A percentile compares a stretch with the other conserved stretches of the same genome.
These are phyloP conservation scores for Himalopsyche tibetana DNA, from an alignment of 2,888 invertebrate genomes.

Conservation along the genomic window DNA sequence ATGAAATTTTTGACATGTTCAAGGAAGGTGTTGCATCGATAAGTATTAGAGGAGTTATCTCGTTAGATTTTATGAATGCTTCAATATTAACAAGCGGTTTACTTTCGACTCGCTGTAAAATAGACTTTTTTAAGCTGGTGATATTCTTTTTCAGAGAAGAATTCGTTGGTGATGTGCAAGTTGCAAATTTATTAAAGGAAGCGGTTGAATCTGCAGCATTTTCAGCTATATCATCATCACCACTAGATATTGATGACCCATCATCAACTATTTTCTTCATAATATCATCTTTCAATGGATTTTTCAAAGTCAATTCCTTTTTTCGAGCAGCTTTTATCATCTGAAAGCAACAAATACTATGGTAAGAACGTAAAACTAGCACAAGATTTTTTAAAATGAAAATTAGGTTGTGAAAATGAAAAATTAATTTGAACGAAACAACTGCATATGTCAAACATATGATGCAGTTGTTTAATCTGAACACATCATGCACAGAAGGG, in stretches of 20 bases:
- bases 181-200: background rate
- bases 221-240: background rate
- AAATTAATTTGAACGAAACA: too few species aligned
- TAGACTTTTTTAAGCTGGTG: constrained; percentile 9
- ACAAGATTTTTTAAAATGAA: too few species aligned
- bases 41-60: background rate
- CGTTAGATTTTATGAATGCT: background rate
- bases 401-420: too few species aligned
- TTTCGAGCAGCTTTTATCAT: constrained; percentile 7
- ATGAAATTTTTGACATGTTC: background rate
- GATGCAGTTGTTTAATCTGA: too few species aligned
- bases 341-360: background rate
- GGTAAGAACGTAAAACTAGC: too few species aligned
- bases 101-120: constrained; percentile 24
- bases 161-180: background rate
- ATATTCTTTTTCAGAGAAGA: background rate
- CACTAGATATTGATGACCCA: background rate
- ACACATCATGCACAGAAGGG: too few species aligned
- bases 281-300: background rate
- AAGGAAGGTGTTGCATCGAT: background rate
- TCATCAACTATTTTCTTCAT: background rate
- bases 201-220: background rate
- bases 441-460: too few species aligned
- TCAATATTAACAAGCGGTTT: background rate
- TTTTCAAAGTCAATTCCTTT: background rate